A percentile compares a stretch with the other conserved stretches of the same genome.
Conservation (phyloP, 2,113 vertebrate species). For the Oxygymnocypris stewartii region DNA sequence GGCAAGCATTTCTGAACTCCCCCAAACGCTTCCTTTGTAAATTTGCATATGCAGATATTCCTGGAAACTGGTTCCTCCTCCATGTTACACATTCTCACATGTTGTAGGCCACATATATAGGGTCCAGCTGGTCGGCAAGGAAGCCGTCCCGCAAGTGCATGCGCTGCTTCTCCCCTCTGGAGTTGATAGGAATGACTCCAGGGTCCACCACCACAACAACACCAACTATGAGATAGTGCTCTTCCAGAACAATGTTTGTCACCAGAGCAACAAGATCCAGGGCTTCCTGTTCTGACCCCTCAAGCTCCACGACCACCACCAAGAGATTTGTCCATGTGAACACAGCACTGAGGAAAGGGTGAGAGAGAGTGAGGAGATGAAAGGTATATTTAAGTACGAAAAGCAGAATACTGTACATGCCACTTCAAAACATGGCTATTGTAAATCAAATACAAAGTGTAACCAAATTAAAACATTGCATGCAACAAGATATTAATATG, state of each 20-base stretch:
- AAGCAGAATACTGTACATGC: not conserved
- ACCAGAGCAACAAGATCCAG: conserved; percentile 92
- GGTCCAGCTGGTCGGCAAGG: conserved; percentile 94
- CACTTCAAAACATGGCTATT: not conserved
- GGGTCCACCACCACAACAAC: conserved; percentile 96
- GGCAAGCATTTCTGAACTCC: conserved; percentile 1
- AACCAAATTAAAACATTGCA: not conserved
- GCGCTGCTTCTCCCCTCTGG: conserved; percentile 93
- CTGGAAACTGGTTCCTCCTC: not conserved
- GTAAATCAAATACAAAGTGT: too few relatives aligned
- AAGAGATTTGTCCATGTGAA: conserved; percentile 98
- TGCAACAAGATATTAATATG: not conserved
- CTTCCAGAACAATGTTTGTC: conserved; percentile 91
- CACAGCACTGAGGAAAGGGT: conserved; percentile 80
- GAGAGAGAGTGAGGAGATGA: not conserved
- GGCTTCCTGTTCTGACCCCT: conserved; percentile 92
- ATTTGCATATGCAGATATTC: not conserved
- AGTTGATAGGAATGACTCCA: conserved; percentile 95
- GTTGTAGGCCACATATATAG: conserved; percentile 97
- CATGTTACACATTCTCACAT: conserved; percentile 77
- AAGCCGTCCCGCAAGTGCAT: conserved; percentile 97
- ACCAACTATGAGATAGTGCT: conserved; percentile 93
- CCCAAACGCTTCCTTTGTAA: not conserved
- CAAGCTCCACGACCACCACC: conserved; percentile 94
- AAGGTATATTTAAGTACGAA: not conserved